phyloP scores from a whole-genome alignment of 2,113 vertebrate genomes.

The Eira barbara region DNA sequence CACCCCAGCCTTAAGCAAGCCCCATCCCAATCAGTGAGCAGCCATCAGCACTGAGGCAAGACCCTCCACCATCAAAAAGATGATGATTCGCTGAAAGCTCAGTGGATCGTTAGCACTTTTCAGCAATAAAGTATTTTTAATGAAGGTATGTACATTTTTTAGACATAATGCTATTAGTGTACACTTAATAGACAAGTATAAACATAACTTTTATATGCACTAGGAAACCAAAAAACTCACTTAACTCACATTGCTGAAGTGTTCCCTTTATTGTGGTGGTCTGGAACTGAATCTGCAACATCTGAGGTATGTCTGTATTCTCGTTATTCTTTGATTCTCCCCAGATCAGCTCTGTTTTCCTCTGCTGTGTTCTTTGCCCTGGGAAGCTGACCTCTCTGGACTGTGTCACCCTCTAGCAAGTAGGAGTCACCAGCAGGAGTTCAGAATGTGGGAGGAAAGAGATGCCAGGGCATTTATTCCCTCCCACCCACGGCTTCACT shows the following conservation, averaged over 20 bases:
- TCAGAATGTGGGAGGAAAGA: background rate
- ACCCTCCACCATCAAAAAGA: background rate
- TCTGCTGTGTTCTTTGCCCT: background rate
- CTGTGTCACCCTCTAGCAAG: background rate
- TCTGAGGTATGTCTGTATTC: background rate
- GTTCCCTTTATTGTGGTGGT: background rate
- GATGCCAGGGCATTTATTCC: background rate
- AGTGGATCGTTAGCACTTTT: background rate
- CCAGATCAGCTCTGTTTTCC: background rate
- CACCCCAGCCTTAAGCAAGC: background rate
- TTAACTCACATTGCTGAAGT: background rate
- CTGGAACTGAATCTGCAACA: background rate
- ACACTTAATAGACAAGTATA: background rate
- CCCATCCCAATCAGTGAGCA: background rate
- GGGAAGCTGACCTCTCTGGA: background rate
- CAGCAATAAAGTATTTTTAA: background rate
- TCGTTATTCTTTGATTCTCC: background rate
- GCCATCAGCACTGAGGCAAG: background rate
- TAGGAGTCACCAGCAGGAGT: background rate
- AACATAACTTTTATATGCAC: background rate
- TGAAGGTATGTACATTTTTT: background rate
- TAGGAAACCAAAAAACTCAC: background rate
- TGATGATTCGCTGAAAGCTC: background rate
- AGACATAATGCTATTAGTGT: background rate
- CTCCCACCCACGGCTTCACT: background rate